Evolutionary conservation across 2,113 vertebrate species (phyloP).

Genomic region (Xyliphius kryptos): DNA sequence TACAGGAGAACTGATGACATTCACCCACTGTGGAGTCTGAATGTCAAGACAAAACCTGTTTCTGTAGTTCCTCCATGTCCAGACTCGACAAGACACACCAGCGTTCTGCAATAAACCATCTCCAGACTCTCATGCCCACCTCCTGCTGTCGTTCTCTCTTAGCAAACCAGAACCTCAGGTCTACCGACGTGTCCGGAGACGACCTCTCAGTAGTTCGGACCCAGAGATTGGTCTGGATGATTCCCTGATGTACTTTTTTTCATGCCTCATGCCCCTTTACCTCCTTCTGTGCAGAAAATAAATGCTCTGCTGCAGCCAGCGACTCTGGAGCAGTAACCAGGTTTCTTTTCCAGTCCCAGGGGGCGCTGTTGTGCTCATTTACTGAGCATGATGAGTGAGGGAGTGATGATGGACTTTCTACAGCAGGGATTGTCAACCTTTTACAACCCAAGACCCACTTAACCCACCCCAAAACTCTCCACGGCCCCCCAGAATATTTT

Average conservation of each 20-base stretch:
- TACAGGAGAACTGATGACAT: no score
- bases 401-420: no score
- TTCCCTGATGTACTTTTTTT: conserved; percentile 39
- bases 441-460: no score
- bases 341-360: conserved; percentile 4
- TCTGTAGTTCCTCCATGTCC: no score
- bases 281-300: conserved; percentile 39
- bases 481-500: no score
- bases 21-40: no score
- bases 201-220: background rate
- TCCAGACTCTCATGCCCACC: conserved; percentile 21
- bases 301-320: conserved; percentile 22
- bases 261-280: conserved; percentile 29
- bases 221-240: conserved; percentile 33
- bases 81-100: no score
- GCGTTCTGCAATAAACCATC: conserved; percentile 19
- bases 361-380: background rate
- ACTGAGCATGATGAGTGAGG: no score
- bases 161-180: conserved; percentile 29
- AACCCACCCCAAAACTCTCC: no score
- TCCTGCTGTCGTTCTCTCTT: conserved; percentile 21
- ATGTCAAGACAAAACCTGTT: no score
- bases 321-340: conserved; percentile 7
- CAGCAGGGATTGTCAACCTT: no score
- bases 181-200: no score